These are phyloP conservation scores for Gallinago stenura DNA, from an alignment of 2,797 vertebrate genomes.

Conservation along the genomic window DNA sequence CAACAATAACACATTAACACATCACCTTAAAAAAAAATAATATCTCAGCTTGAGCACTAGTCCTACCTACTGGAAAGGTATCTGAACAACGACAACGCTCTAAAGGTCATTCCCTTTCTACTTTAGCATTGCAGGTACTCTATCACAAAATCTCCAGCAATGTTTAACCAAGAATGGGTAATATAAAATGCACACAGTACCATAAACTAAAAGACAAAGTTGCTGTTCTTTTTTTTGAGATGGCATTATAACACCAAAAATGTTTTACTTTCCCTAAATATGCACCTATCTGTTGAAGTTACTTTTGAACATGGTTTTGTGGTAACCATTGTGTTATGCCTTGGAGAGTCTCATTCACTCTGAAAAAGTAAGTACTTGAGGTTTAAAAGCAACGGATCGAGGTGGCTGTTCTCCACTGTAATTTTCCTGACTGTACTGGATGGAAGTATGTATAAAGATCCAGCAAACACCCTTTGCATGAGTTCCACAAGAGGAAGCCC, in stretches of 20 bases:
- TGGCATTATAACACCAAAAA: neutral
- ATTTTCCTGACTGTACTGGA: neutral
- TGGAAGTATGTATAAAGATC: neutral
- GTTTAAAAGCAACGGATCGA: neutral
- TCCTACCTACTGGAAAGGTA: neutral
- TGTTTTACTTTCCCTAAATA: neutral
- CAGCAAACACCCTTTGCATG: neutral
- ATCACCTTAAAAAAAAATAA: neutral
- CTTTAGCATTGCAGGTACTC: neutral
- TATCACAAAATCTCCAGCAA: conserved; percentile 39
- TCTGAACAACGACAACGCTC: neutral
- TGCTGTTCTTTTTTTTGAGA: neutral
- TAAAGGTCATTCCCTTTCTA: conserved; percentile 38
- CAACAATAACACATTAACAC: conserved; percentile 20
- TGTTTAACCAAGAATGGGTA: conserved; percentile 36
- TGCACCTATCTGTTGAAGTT: neutral
- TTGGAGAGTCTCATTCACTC: neutral
- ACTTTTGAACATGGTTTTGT: neutral
- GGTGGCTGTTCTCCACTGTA: neutral
- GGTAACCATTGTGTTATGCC: neutral
- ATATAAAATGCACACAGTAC: neutral
- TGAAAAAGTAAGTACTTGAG: neutral
- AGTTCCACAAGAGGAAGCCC: neutral
- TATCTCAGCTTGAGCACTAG: neutral
- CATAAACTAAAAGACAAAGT: neutral